Percentiles rank a stretch among this genome's conserved stretches.
Conservation (phyloP, 2,888 invertebrate species). For the Lasioglossum pauxillum region DNA sequence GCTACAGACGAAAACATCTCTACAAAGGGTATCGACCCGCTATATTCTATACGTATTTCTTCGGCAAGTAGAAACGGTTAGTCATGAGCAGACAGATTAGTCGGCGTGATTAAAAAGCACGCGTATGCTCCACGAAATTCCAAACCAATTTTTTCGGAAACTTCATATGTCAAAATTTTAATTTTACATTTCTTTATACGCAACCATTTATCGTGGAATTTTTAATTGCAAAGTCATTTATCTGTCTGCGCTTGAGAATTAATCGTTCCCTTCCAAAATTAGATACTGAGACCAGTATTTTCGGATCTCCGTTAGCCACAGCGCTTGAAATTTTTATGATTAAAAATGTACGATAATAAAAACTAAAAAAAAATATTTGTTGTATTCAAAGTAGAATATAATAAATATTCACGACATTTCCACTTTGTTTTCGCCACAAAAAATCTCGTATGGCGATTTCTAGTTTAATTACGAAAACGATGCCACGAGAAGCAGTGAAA, state of each 20-base stretch:
- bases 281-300: neutral
- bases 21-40: neutral
- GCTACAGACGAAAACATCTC: neutral
- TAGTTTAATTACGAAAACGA: too few species aligned
- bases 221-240: neutral
- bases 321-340: neutral
- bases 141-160: neutral
- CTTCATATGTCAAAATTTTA: too few species aligned
- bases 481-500: too few species aligned
- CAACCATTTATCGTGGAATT: neutral
- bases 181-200: neutral
- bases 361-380: neutral
- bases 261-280: neutral
- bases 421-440: neutral
- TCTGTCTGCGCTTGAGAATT: neutral
- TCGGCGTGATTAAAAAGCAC: neutral
- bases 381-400: neutral
- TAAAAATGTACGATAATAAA: neutral
- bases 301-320: too few species aligned
- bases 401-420: neutral
- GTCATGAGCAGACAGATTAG: neutral
- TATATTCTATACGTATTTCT: neutral
- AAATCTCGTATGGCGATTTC: neutral
- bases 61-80: neutral
- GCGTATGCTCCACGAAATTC: neutral